phyloP scores from a whole-genome alignment of 2,888 invertebrate species.

The Dicyrtomina minuta region DNA sequence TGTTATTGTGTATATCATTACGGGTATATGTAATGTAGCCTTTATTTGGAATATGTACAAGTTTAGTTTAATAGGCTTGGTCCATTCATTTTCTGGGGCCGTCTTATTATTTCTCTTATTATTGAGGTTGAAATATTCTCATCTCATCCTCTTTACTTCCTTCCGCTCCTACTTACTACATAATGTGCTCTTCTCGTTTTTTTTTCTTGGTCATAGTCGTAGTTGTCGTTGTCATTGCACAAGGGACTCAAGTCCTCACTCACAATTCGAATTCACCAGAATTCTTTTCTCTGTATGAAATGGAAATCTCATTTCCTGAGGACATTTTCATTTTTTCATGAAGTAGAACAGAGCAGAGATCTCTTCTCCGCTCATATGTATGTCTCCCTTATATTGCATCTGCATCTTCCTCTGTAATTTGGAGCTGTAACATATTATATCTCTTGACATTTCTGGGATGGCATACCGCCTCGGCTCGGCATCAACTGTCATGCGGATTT shows the following conservation, averaged over 20 bases:
- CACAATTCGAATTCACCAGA: not conserved
- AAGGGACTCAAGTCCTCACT: not conserved
- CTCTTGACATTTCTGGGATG: no score
- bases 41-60: no score
- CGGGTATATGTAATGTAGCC: no score
- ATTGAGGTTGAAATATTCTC: slow-evolving; percentile 1
- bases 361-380: no score
- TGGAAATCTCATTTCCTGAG: slow-evolving; percentile 1
- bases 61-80: no score
- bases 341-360: no score
- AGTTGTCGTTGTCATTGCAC: not conserved
- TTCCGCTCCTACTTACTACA: not conserved
- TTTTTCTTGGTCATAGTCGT: not conserved
- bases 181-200: not conserved
- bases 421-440: no score
- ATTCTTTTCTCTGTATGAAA: not conserved
- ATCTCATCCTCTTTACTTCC: not conserved
- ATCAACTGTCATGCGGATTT: no score
- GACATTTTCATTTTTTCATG: not conserved
- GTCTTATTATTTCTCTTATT: not conserved
- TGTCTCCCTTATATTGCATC: no score
- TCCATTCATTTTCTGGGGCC: not conserved
- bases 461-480: no score
- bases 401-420: no score
- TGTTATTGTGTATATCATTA: no score